These are phyloP conservation scores for Actenoides lindsayi DNA, from an alignment of 2,113 vertebrate species.

Conservation along the genomic window DNA sequence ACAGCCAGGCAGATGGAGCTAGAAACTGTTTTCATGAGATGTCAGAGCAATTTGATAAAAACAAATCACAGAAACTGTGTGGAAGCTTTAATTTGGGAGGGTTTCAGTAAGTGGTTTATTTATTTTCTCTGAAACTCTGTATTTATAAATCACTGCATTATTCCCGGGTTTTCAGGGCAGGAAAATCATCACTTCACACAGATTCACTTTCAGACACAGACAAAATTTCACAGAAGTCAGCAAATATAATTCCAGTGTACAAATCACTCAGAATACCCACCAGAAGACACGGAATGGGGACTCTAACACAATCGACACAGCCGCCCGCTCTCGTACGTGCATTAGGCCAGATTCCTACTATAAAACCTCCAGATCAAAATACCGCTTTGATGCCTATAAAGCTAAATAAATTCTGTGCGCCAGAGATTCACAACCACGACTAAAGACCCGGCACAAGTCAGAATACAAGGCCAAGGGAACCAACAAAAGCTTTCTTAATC, in stretches of 20 bases:
- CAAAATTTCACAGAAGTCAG: accelerated
- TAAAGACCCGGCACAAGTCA: not conserved
- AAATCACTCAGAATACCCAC: not conserved
- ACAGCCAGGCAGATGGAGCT: not conserved
- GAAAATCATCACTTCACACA: not conserved
- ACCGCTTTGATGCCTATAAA: not conserved
- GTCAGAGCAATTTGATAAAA: not conserved
- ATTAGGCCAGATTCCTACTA: not conserved
- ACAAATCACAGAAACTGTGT: not conserved
- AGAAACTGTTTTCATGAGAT: not conserved
- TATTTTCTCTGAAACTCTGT: not conserved
- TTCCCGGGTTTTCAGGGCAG: not conserved
- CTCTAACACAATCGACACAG: not conserved
- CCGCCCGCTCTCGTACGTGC: accelerated
- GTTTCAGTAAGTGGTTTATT: not conserved
- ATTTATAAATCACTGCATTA: not conserved
- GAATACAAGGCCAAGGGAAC: not conserved
- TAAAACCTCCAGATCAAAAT: not conserved
- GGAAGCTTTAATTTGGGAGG: not conserved
- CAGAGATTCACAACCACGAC: not conserved
- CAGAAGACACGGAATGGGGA: accelerated
- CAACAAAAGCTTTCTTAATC: not conserved
- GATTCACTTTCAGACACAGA: accelerated
- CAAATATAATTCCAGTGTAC: accelerated
- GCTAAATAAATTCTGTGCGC: not conserved